Evolutionary conservation across 1,140 invertebrate genomes (phyloP), one percentile per base, ranked within the genome.

Genomic region (Drosophila bipectinata): DNA sequence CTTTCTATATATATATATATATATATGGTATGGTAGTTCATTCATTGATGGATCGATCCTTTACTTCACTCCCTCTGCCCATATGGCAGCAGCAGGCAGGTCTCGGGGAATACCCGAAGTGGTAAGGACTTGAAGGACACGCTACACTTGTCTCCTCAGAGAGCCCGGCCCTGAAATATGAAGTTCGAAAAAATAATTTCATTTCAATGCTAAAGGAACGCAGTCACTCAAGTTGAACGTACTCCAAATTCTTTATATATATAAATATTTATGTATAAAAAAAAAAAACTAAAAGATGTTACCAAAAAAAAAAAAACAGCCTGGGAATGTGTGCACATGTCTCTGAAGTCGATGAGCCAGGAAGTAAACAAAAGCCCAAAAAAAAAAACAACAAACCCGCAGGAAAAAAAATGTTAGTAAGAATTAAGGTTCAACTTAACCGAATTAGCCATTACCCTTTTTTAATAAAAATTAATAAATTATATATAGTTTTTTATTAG

Each of bases 111-210:
- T 69, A 47, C 44, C 18, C 18, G 18, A 21, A 21, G 15, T 21
- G 44, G 44, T 14, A 44, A 63, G 34, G 34, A 63, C 62, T 64
- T 75, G 71, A 74, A 73, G 72, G 61, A 58, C 81, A 87, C 81
- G 82, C 81, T 67, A 83, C 79, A 87, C 78, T 85, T 81, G 74
- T 77, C 69, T 62, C 41, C 44, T 30, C 10, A 5, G n/a, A 5
- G n/a, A 21, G 32, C 14, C 14, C 47, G 39, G 55, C 74, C 67
- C 61, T 85, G 82, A 85, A 85, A 85, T 85, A 85, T 85, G 82
- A 87, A 87, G 82, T 85, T 87, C 82, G 82, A 85, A 87, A 85
- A 81, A 56, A 85, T 85, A 87, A 85, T 85, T 85, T 87, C 69
- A 78, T 80, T 84, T 80, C 63, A 84, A 80, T 18, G 18, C 1